Conservation (phyloP, 2,113 vertebrate genomes). For the Silurus meridionalis region DNA sequence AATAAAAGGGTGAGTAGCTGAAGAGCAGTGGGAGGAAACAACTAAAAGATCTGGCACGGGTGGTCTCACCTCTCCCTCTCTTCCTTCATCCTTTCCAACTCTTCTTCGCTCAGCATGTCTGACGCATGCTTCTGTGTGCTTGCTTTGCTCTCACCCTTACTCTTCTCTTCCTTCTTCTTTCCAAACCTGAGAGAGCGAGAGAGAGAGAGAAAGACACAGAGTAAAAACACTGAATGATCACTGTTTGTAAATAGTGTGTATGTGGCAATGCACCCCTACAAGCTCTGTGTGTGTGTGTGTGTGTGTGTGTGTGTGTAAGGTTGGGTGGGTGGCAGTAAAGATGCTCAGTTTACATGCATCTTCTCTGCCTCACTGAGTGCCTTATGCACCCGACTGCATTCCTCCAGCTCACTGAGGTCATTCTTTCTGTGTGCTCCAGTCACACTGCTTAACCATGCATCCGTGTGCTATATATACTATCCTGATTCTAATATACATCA, state of each 20-base stretch:
- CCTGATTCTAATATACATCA: not conserved
- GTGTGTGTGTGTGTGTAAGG: constrained; percentile 17
- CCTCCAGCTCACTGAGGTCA: constrained; percentile 11
- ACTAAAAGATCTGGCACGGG: not conserved
- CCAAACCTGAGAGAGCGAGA: constrained; percentile 79
- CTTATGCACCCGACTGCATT: constrained; percentile 30
- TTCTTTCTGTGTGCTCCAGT: constrained; percentile 32
- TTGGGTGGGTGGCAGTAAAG: constrained; percentile 35
- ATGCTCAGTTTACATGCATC: constrained; percentile 42
- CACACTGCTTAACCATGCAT: constrained; percentile 7
- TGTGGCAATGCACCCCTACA: constrained; percentile 2
- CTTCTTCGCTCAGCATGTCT: constrained; percentile 78
- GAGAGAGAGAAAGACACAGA: constrained; percentile 18
- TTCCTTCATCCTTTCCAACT: constrained; percentile 84
- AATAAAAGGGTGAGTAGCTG: not conserved
- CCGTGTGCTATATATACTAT: not conserved
- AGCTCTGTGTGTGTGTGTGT: not conserved
- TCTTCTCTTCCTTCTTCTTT: constrained; percentile 92
- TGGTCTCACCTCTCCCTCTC: constrained; percentile 63
- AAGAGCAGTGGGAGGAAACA: not conserved
- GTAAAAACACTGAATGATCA: not conserved
- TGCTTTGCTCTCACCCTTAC: constrained; percentile 78
- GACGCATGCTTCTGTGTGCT: constrained; percentile 70
- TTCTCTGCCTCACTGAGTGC: constrained; percentile 37
- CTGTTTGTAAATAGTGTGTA: constrained; percentile 26